Evolutionary conservation across 2,888 invertebrate species (phyloP).

Genomic region (Ypsolopha sequella): DNA sequence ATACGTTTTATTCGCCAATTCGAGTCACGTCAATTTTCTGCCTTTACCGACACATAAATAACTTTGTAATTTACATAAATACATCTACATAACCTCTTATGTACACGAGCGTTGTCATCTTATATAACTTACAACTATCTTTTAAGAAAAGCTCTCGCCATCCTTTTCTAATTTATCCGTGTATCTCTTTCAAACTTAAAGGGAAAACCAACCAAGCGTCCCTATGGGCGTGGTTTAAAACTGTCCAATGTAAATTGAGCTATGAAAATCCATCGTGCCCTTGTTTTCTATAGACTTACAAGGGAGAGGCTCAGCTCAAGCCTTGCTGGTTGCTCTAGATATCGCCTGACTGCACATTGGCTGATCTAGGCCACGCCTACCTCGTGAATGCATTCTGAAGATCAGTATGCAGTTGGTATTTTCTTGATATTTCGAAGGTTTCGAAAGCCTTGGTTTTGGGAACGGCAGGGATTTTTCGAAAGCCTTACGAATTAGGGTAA

Average conservation of each 20-base stretch:
- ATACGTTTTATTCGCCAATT: no score
- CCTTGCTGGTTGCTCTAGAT: constrained; percentile 46
- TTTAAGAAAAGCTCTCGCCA: constrained; percentile 49
- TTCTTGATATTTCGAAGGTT: constrained; percentile 10
- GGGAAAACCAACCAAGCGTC: constrained; percentile 50
- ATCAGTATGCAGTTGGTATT: constrained; percentile 56
- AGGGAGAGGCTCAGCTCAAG: constrained; percentile 21
- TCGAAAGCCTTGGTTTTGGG: no score
- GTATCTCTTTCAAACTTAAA: constrained; percentile 34
- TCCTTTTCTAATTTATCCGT: constrained; percentile 46
- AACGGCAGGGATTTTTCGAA: constrained; percentile 6
- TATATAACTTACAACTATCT: constrained; percentile 60
- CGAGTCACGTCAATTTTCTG: constrained; percentile 33
- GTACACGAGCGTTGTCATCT: constrained; percentile 49
- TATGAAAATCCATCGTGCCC: constrained; percentile 31
- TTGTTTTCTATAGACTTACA: constrained; percentile 20
- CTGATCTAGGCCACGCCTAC: constrained; percentile 62
- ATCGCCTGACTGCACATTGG: constrained; percentile 71
- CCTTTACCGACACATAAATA: constrained; percentile 48
- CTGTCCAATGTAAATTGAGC: constrained; percentile 36
- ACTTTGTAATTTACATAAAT: constrained; percentile 59
- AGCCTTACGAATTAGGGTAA: constrained; percentile 37
- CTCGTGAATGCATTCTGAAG: constrained; percentile 65
- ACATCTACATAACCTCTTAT: constrained; percentile 47
- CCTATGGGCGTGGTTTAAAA: constrained; percentile 50